A percentile compares a stretch with the other conserved stretches of the same genome.
phyloP scores from a whole-genome alignment of 2,797 vertebrate genomes.

The Notoglanidium macrostoma region DNA sequence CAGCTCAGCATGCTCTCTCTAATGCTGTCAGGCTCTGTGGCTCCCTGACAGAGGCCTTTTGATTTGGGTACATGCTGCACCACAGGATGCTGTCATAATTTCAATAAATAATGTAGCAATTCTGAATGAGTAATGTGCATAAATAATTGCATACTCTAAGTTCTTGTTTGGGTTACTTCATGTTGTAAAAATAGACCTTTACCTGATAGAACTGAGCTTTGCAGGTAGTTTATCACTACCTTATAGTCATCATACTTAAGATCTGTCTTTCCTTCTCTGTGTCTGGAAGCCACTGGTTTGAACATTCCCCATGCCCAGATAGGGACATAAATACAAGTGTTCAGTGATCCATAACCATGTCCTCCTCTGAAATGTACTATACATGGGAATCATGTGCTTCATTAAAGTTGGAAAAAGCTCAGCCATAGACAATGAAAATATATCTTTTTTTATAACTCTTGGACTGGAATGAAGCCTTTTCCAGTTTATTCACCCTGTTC shows the following conservation, averaged over 20 bases:
- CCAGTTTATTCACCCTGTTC: slow-evolving; percentile 10
- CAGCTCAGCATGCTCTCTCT: slow-evolving; percentile 28
- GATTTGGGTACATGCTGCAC: slow-evolving; percentile 52
- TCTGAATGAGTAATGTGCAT: slow-evolving; percentile 58
- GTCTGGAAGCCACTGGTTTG: neutral
- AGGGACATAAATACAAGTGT: slow-evolving; percentile 16
- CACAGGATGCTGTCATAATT: slow-evolving; percentile 56
- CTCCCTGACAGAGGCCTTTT: slow-evolving; percentile 45
- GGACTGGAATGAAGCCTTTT: slow-evolving; percentile 19
- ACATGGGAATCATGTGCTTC: slow-evolving; percentile 21
- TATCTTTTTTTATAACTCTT: slow-evolving; percentile 23
- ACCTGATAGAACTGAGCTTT: slow-evolving; percentile 5
- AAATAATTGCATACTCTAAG: slow-evolving; percentile 59
- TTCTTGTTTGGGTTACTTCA: slow-evolving; percentile 40
- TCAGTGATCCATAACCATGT: slow-evolving; percentile 35
- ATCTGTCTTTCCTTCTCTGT: neutral
- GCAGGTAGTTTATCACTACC: neutral
- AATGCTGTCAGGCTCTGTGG: slow-evolving; percentile 39
- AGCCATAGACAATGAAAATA: slow-evolving; percentile 40
- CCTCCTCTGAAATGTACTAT: slow-evolving; percentile 11
- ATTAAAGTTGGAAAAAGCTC: slow-evolving; percentile 32
- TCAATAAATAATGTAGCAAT: slow-evolving; percentile 52
- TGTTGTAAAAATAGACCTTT: slow-evolving; percentile 14
- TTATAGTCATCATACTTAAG: neutral
- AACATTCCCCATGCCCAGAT: neutral